Percentiles rank a stretch among this genome's conserved stretches.
phyloP scores from a whole-genome alignment of 2,888 invertebrate species.

The Lepidocyrtoides sp. region DNA sequence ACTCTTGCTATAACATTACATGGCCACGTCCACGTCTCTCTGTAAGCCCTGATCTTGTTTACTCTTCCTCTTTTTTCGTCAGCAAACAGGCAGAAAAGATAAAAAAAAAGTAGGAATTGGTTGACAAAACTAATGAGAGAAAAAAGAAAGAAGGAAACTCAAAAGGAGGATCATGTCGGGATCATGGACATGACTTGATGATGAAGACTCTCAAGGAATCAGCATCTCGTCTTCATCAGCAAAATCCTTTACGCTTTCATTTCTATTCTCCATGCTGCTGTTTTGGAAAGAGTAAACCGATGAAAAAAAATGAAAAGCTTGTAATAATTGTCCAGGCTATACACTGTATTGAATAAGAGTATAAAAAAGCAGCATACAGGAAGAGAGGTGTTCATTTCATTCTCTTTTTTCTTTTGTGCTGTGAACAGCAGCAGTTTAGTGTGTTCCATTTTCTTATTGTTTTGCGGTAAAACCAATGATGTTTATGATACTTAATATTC shows the following conservation, averaged over 20 bases:
- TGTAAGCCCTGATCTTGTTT: too few relatives aligned
- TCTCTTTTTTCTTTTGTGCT: neutral
- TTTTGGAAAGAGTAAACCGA: too few relatives aligned
- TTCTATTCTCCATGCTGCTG: too few relatives aligned
- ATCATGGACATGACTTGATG: too few relatives aligned
- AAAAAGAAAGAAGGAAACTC: neutral
- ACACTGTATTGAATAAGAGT: neutral
- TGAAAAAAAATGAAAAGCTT: neutral
- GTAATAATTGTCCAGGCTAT: neutral
- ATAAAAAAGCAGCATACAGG: neutral
- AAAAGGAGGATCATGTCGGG: too few relatives aligned
- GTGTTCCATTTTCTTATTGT: neutral
- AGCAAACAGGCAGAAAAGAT: too few relatives aligned
- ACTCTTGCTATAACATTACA: neutral
- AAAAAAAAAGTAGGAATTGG: too few relatives aligned
- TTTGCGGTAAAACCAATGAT: neutral
- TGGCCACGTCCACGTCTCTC: neutral
- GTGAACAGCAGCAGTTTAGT: too few relatives aligned
- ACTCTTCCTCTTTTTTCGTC: too few relatives aligned
- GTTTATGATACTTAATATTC: neutral
- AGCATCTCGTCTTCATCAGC: too few relatives aligned
- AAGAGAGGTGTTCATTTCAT: slow-evolving; percentile 22
- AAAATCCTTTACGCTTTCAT: too few relatives aligned
- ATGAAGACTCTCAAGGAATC: too few relatives aligned
- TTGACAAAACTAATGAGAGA: slow-evolving; percentile 60